Evolutionary conservation across 2,113 vertebrate species (phyloP).

Genomic region (Barnardius zonarius): DNA sequence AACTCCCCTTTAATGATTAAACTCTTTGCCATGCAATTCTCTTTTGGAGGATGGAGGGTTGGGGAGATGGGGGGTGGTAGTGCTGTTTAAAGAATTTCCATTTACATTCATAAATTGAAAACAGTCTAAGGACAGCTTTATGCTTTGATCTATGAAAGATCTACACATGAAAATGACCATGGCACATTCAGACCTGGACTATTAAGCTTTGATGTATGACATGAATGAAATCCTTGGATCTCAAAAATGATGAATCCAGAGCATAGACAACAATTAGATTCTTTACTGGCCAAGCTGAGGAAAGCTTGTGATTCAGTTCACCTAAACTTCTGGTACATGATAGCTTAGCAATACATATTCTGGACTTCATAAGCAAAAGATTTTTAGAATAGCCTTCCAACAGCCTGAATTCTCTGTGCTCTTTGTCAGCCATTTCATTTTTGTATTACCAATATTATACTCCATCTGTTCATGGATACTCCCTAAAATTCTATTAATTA

Average conservation of each 20-base stretch:
- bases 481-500: neutral
- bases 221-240: constrained; percentile 55
- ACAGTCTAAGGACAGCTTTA: constrained; percentile 33
- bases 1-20: neutral
- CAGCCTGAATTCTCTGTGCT: neutral
- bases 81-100: constrained; percentile 4
- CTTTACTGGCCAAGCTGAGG: neutral
- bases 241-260: constrained; percentile 42
- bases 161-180: constrained; percentile 57
- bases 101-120: constrained; percentile 57
- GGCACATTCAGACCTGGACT: constrained; percentile 13
- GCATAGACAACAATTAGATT: neutral
- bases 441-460: neutral
- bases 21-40: neutral
- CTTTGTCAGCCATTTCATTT: neutral
- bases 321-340: neutral
- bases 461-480: neutral
- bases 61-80: neutral
- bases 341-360: neutral
- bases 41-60: accelerated
- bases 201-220: constrained; percentile 51
- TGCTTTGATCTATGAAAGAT: constrained; percentile 55
- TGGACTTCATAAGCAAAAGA: neutral
- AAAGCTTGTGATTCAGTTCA: neutral
- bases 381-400: neutral